phyloP scores from a whole-genome alignment of 2,797 vertebrate genomes.

The Coendou prehensilis region DNA sequence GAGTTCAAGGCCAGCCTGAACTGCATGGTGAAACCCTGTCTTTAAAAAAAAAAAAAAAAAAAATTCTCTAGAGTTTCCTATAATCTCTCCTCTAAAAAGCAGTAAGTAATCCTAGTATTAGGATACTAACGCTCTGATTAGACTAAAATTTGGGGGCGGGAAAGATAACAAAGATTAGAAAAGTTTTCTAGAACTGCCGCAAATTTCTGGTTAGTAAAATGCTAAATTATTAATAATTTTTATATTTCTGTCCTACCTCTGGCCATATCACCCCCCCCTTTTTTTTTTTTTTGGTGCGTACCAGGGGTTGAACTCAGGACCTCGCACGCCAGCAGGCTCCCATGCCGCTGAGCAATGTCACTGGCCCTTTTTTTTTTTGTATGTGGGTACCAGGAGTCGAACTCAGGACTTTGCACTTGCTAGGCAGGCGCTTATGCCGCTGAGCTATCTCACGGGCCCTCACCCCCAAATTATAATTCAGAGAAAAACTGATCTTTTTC shows the following conservation, averaged over 20 bases:
- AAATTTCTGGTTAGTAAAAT: conserved; percentile 57
- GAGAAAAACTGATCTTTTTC: conserved; percentile 46
- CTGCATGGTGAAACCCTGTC: neutral
- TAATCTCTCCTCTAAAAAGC: neutral
- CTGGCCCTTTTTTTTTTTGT: too few relatives aligned
- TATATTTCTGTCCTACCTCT: conserved; percentile 41
- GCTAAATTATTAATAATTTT: conserved; percentile 61
- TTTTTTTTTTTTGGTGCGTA: too few relatives aligned
- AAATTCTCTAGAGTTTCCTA: neutral
- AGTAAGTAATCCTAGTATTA: neutral
- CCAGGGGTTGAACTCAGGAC: too few relatives aligned
- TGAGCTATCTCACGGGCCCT: too few relatives aligned
- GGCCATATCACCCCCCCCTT: neutral
- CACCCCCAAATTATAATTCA: conserved; percentile 21
- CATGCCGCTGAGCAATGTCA: too few relatives aligned
- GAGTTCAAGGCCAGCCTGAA: neutral
- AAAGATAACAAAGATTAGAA: conserved; percentile 33
- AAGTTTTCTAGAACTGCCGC: neutral
- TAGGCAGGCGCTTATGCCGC: too few relatives aligned
- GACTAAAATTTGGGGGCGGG: neutral
- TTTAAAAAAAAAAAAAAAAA: neutral
- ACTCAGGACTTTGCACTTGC: too few relatives aligned
- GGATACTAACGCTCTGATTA: neutral
- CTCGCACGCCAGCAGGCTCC: too few relatives aligned
- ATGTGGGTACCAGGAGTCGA: too few relatives aligned